A percentile compares a stretch with the other conserved stretches of the same genome.
These are phyloP conservation scores for Mohoua ochrocephala DNA, from an alignment of 2,113 vertebrate genomes.

Conservation along the genomic window DNA sequence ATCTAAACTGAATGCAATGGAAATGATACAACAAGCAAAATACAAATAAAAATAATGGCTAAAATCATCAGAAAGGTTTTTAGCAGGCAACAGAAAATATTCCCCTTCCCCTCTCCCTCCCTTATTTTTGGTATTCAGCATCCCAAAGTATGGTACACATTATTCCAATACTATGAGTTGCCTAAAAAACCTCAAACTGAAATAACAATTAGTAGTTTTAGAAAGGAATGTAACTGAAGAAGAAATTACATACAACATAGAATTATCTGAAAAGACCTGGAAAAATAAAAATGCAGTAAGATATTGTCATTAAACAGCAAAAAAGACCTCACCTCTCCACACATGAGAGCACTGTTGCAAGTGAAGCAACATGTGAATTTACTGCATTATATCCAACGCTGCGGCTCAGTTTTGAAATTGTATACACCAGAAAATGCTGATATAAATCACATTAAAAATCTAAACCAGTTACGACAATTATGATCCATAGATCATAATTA, in stretches of 20 bases:
- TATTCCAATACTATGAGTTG: background rate
- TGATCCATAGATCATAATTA: background rate
- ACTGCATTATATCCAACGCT: background rate
- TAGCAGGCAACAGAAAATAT: background rate
- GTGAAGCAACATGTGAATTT: background rate
- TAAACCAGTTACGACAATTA: background rate
- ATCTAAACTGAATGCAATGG: background rate
- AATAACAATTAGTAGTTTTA: background rate
- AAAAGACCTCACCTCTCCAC: background rate
- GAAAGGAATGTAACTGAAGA: background rate
- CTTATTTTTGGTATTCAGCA: background rate
- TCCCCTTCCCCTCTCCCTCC: background rate
- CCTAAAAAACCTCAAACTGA: background rate
- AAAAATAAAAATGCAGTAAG: background rate
- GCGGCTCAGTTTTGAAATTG: background rate
- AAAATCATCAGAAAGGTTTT: conserved; percentile 24
- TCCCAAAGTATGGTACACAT: background rate
- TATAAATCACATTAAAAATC: background rate
- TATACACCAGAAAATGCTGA: background rate
- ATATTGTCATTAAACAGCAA: background rate
- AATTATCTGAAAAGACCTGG: background rate
- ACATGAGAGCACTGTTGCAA: background rate
- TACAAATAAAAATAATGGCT: conserved; percentile 49
- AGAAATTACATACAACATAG: background rate
- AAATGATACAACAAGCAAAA: conserved; percentile 29